A percentile compares a stretch with the other conserved stretches of the same genome.
phyloP scores from a whole-genome alignment of 2,888 invertebrate species.

The Torymus aiolomorphi region DNA sequence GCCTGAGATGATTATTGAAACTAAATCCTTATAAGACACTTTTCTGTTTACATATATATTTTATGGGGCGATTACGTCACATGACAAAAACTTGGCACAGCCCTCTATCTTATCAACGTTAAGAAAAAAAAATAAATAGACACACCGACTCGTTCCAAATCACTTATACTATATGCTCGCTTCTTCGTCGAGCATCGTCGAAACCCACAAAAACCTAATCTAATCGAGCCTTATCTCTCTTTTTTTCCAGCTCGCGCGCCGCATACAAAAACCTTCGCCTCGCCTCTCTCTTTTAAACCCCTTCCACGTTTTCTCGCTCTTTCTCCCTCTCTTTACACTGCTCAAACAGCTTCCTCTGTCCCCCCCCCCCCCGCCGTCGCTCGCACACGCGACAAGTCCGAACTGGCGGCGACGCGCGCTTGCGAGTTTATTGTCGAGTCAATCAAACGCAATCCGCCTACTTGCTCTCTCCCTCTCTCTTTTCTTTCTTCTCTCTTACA shows the following conservation, averaged over 20 bases:
- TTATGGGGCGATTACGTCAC: too few relatives aligned
- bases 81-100: too few relatives aligned
- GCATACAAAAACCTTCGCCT: background rate
- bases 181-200: constrained; percentile 14
- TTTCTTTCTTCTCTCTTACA: background rate
- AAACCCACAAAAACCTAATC: background rate
- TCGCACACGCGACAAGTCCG: constrained; percentile 17
- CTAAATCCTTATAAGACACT: too few relatives aligned
- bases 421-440: constrained; percentile 68
- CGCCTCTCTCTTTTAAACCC: background rate
- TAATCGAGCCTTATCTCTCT: background rate
- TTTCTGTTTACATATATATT: too few relatives aligned
- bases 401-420: constrained; percentile 27
- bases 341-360: background rate
- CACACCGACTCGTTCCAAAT: too few relatives aligned
- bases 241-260: too few relatives aligned
- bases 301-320: constrained; percentile 13
- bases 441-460: constrained; percentile 70
- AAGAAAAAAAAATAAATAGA: too few relatives aligned
- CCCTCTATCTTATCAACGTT: too few relatives aligned
- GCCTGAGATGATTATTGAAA: too few relatives aligned
- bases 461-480: constrained; percentile 59
- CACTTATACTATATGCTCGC: constrained; percentile 20
- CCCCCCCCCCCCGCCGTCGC: constrained; percentile 45
- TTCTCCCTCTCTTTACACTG: constrained; percentile 30